Base-by-base conservation (phyloP, 2,888 invertebrate genomes). In the Toxonevra muliebris region DNA sequence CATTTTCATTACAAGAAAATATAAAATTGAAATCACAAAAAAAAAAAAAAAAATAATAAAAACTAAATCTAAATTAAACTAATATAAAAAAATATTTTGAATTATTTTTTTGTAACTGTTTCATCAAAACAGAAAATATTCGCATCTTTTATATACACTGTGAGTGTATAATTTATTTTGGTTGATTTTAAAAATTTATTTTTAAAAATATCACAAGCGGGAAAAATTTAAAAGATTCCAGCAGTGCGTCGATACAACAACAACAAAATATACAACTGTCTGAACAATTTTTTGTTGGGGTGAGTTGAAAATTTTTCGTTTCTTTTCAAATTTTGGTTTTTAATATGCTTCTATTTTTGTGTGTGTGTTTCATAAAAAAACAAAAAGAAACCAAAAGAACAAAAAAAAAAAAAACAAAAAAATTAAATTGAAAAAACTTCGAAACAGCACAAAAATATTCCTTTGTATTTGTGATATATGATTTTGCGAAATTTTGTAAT, bases 201-300 rank as follows among this genome's bases (percentile, higher is more conserved):
- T 78, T 75, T 79, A 78, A 78, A 70, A 76, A 78, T 78, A 79
- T 78, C 79, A 79, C 79, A 78, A 78, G 72, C 77, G 74, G 73
- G 73, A 68, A 65, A 74, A n/a, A n/a, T n/a, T 54, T 12, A 74
- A 68, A 76, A 63, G 71, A 67, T 72, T 78, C 77, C 75, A 78
- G 75, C 71, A 60, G 48, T 15, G 30, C 30, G 30, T 48, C 48
- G 15, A 48, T 15, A 4, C 48, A 30, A 48, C 48, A 48, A 48
- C 48, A 48, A 48, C 45, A 45, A 48, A 48, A 13, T n/a, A 48
- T 11, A 48, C 30, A 30, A 30, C 30, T 30, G 30, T 30, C 7
- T 30, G 30, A 30, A 30, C 30, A 30, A 30, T 4, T 30, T 30
- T 7, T 30, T 7, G 30, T 30, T 30, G 30, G 30, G 30, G 30